phyloP scores from a whole-genome alignment of 2,113 vertebrate genomes.

The Perognathus longimembris region DNA sequence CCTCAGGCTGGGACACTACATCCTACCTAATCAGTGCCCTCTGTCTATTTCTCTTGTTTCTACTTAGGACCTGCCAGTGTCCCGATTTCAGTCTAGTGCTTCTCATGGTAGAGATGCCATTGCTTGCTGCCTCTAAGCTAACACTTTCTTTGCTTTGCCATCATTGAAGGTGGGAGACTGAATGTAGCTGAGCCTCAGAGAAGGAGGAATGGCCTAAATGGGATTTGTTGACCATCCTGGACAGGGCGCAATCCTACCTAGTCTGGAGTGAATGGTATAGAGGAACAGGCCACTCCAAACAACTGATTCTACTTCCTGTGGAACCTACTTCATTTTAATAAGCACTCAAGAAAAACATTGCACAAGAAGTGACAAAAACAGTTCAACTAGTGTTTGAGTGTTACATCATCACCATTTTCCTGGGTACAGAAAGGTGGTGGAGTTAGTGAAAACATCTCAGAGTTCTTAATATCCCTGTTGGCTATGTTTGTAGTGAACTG shows the following conservation, averaged over 20 bases:
- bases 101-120: neutral
- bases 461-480: neutral
- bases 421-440: neutral
- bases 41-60: neutral
- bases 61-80: neutral
- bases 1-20: neutral
- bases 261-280: neutral
- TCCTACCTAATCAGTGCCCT: fast-evolving
- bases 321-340: neutral
- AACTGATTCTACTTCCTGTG: neutral
- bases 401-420: neutral
- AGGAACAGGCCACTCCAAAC: neutral
- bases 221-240: neutral
- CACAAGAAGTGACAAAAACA: neutral
- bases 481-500: neutral
- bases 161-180: neutral
- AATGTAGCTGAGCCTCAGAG: neutral
- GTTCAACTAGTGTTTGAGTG: neutral
- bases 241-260: neutral
- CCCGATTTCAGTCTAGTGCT: neutral
- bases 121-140: neutral
- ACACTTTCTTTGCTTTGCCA: neutral
- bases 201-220: neutral
- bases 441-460: neutral
- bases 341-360: neutral